Base-by-base conservation (phyloP, 2,888 invertebrate genomes). In the Geophilus truncorum region DNA sequence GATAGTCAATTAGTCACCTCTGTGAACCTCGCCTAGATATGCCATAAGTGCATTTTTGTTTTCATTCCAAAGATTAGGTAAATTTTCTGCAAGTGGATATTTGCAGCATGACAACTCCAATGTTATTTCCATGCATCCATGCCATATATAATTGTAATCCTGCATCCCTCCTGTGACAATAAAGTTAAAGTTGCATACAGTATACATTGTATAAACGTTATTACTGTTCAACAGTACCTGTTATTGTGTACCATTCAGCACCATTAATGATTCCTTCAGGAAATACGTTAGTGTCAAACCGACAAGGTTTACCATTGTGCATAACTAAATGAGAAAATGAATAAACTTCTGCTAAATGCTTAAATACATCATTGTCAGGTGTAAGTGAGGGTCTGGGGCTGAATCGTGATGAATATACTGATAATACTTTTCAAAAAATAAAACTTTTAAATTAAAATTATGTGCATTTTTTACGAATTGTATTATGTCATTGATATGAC, bases 81-180 rank as follows among this genome's bases (percentile, higher is more conserved):
- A 88, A 85, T 95, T 92, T 82, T 91, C 90, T 0, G 93, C 92
- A 0, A 92, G 92, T 1, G 97, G 97, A 87, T 92, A 97, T 88
- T 97, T 97, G 88, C 97, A 97, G 87, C 97, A 97, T 0, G 95
- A 94, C 81, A 97, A 91, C 87, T 97, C 97, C 75, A 97, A 88
- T 0, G 97, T 96, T n/a, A 97, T 90, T 87, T 97, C 97, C 94
- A 97, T 94, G 86, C 95, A 95, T 15, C 96, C 96, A 85, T 93
- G 93, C 92, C 93, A 93, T 15, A 95, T 91, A 87, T 97, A 97
- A 88, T 97, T 97, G 87, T 94, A 97, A 86, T 97, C 97, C 88
- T 95, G 94, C 94, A 95, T 94, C 25, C 94, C 94, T 80, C 95
- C 94, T 90, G 85, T 25, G 40, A 30, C 23, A 18, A 4, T 51